A percentile compares a stretch with the other conserved stretches of the same genome.
phyloP scores from a whole-genome alignment of 2,797 vertebrate species.

The Aselliscus stoliczkanus region DNA sequence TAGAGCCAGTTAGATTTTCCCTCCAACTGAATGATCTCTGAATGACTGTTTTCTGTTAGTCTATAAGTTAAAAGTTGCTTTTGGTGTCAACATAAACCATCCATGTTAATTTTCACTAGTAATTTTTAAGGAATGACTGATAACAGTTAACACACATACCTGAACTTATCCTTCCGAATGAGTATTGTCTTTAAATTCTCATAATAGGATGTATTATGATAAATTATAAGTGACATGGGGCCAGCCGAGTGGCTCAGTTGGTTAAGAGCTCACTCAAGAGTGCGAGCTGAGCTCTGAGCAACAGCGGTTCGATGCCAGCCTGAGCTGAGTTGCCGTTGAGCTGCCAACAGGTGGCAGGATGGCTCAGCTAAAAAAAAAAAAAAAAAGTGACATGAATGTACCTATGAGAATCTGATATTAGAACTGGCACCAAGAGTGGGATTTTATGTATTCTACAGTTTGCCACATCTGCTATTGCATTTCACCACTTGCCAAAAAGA shows the following conservation, averaged over 20 bases:
- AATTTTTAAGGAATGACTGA: not conserved
- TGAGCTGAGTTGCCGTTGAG: no score
- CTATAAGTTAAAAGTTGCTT: not conserved
- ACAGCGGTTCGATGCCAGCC: no score
- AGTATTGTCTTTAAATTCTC: not conserved
- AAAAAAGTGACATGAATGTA: not conserved
- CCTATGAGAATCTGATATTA: not conserved
- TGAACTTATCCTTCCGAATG: slow-evolving; percentile 19
- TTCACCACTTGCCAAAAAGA: not conserved
- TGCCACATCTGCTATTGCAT: not conserved
- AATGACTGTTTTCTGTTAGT: not conserved
- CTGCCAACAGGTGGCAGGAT: no score
- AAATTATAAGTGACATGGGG: no score
- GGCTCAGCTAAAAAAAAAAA: no score
- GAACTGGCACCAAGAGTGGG: not conserved
- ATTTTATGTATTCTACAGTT: not conserved
- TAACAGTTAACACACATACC: not conserved
- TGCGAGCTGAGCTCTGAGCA: no score
- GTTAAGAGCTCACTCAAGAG: no score
- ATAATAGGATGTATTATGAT: slow-evolving; percentile 19
- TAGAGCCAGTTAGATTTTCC: not conserved
- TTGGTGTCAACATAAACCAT: not conserved
- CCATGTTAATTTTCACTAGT: not conserved
- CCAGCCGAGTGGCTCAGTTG: no score
- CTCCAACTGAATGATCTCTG: not conserved